Evolutionary conservation across 2,797 vertebrate genomes (phyloP).

Genomic region (Tiaroga cobitis): DNA sequence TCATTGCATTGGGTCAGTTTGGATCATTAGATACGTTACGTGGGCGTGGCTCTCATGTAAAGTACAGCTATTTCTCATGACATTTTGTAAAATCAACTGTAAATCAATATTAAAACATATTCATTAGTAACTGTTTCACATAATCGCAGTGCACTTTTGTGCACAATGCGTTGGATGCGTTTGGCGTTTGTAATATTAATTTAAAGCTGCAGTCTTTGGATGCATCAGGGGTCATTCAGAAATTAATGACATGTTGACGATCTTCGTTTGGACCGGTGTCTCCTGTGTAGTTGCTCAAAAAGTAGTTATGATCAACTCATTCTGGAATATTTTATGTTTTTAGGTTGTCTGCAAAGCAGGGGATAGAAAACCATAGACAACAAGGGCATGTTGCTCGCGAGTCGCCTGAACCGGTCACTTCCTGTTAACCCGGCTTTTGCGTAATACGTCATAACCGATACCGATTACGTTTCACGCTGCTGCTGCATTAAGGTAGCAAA

Average conservation of each 20-base stretch:
- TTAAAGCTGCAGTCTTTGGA: not conserved
- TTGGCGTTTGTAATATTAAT: not conserved
- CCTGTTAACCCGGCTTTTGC: slow-evolving; percentile 59
- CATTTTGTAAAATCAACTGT: not conserved
- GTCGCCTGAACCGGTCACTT: slow-evolving; percentile 26
- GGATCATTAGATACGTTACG: slow-evolving; percentile 3
- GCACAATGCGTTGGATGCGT: not conserved
- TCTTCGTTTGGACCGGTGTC: not conserved
- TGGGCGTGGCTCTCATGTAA: slow-evolving; percentile 50
- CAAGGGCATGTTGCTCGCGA: not conserved
- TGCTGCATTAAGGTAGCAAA: not conserved
- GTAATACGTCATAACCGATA: slow-evolving; percentile 41
- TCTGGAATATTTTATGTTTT: not conserved
- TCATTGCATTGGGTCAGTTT: not conserved
- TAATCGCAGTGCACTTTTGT: not conserved
- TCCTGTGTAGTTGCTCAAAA: not conserved
- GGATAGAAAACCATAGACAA: not conserved
- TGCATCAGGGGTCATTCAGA: not conserved
- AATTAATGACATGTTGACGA: not conserved
- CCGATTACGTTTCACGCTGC: slow-evolving; percentile 21
- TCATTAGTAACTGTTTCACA: not conserved
- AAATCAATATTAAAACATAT: not conserved
- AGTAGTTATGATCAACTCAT: not conserved
- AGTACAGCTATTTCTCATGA: not conserved
- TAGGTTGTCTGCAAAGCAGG: not conserved